These are phyloP conservation scores for Ormyrus rosae DNA, from an alignment of 2,888 invertebrate species.

Conservation along the genomic window DNA sequence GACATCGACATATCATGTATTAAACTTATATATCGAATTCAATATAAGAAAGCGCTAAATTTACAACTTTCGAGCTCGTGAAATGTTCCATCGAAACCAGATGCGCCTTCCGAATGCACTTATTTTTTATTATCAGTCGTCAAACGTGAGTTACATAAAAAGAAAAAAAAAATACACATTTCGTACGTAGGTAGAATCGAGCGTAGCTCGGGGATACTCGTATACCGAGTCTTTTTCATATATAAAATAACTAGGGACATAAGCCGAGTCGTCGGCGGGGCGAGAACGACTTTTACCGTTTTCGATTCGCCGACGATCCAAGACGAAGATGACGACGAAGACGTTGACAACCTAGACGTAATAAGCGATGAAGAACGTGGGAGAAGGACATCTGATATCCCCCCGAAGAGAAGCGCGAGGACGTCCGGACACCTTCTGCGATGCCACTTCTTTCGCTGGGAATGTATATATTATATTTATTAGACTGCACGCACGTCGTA, in stretches of 20 bases:
- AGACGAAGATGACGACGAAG: background rate
- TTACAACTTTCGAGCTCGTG: too few species aligned
- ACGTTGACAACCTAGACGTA: background rate
- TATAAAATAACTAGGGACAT: constrained; percentile 6
- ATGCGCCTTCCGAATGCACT: too few species aligned
- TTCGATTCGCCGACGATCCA: constrained; percentile 26
- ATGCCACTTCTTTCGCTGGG: constrained; percentile 24
- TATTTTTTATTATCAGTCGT: constrained; percentile 13
- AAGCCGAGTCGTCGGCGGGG: constrained; percentile 20
- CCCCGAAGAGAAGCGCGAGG: background rate
- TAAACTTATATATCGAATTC: too few species aligned
- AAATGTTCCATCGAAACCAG: background rate
- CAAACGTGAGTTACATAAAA: background rate
- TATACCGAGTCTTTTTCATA: constrained; percentile 27
- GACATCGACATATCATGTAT: too few species aligned
- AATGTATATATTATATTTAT: constrained; percentile 53
- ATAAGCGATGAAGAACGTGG: too few species aligned
- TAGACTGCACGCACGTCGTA: constrained; percentile 28
- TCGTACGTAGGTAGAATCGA: constrained; percentile 23
- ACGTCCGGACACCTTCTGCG: background rate
- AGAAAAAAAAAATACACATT: background rate
- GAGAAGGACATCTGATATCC: too few species aligned
- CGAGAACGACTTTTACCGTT: background rate
- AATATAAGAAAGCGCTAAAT: too few species aligned
- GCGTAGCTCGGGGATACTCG: constrained; percentile 33